phyloP scores from a whole-genome alignment of 1,140 invertebrate species.

The Mamestra configurata region DNA sequence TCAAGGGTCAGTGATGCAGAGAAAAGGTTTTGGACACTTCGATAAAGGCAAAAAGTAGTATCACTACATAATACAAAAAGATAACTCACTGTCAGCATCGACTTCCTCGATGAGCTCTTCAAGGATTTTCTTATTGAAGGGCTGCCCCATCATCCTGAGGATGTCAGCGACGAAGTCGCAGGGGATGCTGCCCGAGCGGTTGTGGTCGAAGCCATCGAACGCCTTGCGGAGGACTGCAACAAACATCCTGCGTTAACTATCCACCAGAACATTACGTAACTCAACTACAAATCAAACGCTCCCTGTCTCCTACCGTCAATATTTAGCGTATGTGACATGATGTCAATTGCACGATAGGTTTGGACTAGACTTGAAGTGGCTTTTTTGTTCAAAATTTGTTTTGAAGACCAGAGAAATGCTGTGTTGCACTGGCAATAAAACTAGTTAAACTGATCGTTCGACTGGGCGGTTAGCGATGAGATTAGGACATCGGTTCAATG shows the following conservation, averaged over 20 bases:
- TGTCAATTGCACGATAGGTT: conserved; percentile 27
- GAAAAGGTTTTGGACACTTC: not conserved
- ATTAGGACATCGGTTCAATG: conserved; percentile 84
- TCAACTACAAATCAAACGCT: conserved; percentile 17
- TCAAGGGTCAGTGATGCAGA: not conserved
- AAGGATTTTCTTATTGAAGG: conserved; percentile 98
- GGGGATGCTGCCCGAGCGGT: conserved; percentile 97
- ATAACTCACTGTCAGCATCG: conserved; percentile 96
- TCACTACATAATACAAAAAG: not conserved
- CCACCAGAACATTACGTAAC: conserved; percentile 61
- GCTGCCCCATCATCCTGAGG: conserved; percentile 97
- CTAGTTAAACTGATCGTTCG: conserved; percentile 77
- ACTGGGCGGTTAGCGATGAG: conserved; percentile 64
- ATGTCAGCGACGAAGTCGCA: conserved; percentile 98
- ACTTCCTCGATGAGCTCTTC: conserved; percentile 98
- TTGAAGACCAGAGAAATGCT: conserved; percentile 46
- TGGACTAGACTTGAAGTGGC: conserved; percentile 18
- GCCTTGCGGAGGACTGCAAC: conserved; percentile 96
- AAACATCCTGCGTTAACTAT: conserved; percentile 65
- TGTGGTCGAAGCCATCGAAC: conserved; percentile 98
- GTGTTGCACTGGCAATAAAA: conserved; percentile 81
- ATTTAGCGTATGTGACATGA: conserved; percentile 65
- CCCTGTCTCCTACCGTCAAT: conserved; percentile 72
- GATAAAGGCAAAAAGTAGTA: not conserved
- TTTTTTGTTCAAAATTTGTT: conserved; percentile 43